A percentile compares a stretch with the other conserved stretches of the same genome.
These are phyloP conservation scores for Hedychridium roseum DNA, from an alignment of 2,888 invertebrate genomes.

Conservation along the genomic window DNA sequence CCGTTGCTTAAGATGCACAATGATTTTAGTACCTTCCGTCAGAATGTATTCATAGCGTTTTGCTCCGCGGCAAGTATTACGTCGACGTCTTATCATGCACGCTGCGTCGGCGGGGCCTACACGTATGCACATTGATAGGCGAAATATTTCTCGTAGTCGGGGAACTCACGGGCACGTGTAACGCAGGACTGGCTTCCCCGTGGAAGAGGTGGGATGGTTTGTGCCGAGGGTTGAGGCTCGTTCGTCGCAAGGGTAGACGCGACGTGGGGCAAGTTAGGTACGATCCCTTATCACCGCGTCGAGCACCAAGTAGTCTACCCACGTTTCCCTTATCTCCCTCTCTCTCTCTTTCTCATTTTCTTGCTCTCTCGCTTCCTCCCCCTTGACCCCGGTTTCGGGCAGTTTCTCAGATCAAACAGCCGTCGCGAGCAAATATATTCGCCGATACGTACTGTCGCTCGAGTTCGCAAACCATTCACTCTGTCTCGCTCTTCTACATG, in stretches of 20 bases:
- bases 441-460: constrained; percentile 28
- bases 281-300: constrained; percentile 54
- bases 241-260: constrained; percentile 37
- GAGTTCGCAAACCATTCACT: background rate
- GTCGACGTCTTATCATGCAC: no score
- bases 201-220: no score
- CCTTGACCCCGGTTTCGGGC: no score
- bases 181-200: no score
- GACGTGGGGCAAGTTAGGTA: constrained; percentile 52
- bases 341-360: constrained; percentile 19
- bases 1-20: no score
- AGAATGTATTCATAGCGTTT: no score
- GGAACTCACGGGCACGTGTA: no score
- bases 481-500: background rate
- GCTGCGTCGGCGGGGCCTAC: no score
- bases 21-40: no score
- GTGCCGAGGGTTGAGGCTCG: constrained; percentile 26
- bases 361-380: constrained; percentile 9
- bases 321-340: constrained; percentile 56
- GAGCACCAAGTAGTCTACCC: constrained; percentile 54
- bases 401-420: no score
- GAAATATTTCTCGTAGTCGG: no score
- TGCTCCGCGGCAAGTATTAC: no score
- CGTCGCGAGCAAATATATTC: background rate
- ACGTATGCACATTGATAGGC: background rate